phyloP scores from a whole-genome alignment of 1,140 invertebrate species.

The Ceratoteleas bidentatus region DNA sequence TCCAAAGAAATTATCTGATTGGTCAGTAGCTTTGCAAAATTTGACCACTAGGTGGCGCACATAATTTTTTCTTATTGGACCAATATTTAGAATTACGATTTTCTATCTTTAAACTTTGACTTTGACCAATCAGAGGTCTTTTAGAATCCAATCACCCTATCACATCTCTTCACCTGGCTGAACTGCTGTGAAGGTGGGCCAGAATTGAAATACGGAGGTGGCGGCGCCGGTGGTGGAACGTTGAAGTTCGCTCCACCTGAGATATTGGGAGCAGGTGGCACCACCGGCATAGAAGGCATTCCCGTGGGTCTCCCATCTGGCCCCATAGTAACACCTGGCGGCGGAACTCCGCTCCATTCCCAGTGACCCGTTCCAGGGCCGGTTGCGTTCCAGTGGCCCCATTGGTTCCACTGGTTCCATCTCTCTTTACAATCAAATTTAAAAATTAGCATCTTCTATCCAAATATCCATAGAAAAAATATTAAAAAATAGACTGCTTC shows the following conservation, averaged over 20 bases:
- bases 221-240: conserved; percentile 72
- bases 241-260: conserved; percentile 73
- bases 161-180: conserved; percentile 72
- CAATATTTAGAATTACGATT: no score
- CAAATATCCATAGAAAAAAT: no score
- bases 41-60: no score
- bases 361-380: conserved; percentile 77
- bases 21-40: no score
- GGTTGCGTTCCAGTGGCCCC: conserved; percentile 78
- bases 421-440: conserved; percentile 71
- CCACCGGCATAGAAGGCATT: conserved; percentile 72
- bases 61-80: no score
- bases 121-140: no score
- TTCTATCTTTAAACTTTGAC: no score
- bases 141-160: no score
- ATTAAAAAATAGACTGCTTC: no score
- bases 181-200: conserved; percentile 72
- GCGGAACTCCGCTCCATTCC: conserved; percentile 80
- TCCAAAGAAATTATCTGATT: no score
- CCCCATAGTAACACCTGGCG: conserved; percentile 75
- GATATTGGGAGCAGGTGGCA: conserved; percentile 78
- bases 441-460: no score
- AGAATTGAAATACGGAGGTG: conserved; percentile 79
- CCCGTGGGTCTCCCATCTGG: conserved; percentile 79
- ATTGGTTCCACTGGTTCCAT: conserved; percentile 85